Base-by-base conservation (phyloP, 1,140 invertebrate genomes). In the Phymastichus coffea region DNA sequence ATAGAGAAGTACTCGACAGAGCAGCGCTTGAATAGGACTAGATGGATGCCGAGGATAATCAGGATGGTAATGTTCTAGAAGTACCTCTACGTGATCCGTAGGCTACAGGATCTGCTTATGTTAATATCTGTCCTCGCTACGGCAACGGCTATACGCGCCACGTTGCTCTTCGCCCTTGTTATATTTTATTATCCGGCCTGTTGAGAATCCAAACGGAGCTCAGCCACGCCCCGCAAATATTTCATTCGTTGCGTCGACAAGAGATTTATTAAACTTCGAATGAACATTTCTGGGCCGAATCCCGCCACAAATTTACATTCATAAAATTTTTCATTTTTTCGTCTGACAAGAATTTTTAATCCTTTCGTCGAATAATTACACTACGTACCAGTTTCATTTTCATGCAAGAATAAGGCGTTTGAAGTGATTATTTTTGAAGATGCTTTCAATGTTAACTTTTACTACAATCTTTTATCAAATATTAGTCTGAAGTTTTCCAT, bases 101-200 rank as follows among this genome's bases (percentile, higher is more conserved):
- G 62, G 61, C 65, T 69, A 66, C 66, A 72, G 61, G 66, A 70
- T 68, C 70, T 68, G 67, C 67, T 72, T 70, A 70, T 67, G 70
- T 72, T 72, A 70, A 72, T 72, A 72, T 66, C 64, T 66, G 61
- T 69, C 64, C 62, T 64, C 52, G 54, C 47, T 57, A 22, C 12
- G 23, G 22, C 35, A 4, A 22, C 6, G 12, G 26, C 14, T 37
- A 22, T n/a, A n/a, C n/a, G 51, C 51, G 48, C 20, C 2, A 51
- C 38, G 25, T 25, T 38, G 15, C 40, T 55, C 44, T 17, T 57
- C 55, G 20, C 56, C 30, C 43, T 35, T 14, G 35, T 58, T 59
- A 56, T 63, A 68, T 68, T 68, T 70, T 64, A 65, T 70, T 63
- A 70, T 70, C 53, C 33, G 35, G 3, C 40, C 33, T 44, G 43